Base-by-base conservation (phyloP, 2,113 vertebrate genomes). In the Vulpes ferrilata region DNA sequence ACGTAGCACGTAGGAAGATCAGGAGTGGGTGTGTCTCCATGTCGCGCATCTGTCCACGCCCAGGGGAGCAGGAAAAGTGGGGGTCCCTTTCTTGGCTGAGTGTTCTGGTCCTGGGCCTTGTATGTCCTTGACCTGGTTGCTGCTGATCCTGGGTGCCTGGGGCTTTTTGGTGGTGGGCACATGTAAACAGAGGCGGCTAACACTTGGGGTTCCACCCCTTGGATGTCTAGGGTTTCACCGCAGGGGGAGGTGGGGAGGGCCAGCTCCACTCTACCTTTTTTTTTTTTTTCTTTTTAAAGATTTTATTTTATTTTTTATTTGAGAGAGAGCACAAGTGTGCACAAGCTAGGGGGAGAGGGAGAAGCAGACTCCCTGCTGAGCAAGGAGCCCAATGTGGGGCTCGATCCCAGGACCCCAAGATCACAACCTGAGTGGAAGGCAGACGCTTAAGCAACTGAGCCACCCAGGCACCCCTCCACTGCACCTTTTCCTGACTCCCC, bases 231-330 rank as follows among this genome's bases (percentile, higher is more conserved):
- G 22, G 12, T 32, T 94, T 25, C 20, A 3, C 27, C 20, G 0
- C 0, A 0, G 13, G 48, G 51, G 9, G 43, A 6, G 43, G 2
- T 0, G 3, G 79, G 10, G 22, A 32, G 25, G 17, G 13, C 48
- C 32, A 35, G 32, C 67, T 69, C n/a, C 17, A 35, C 0, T 16
- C 17, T 11, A 1, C 12, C n/a, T 43, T 53, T 69, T 69, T 35
- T 69, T 67, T 67, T 69, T 67, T 32, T 65, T 65, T 67, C 32
- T 67, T n/a, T 57, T 19, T 32, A 16, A 69, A n/a, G 32, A 35
- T 69, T 20, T 27, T 69, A 2, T 69, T 69, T 69, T 20, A 20
- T 69, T 69, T 20, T 59, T 59, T 59, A 35, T 35, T 69, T 17
- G 65, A 69, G 32, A 69, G 13, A 69, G 32, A 35, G 16, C 43